Evolutionary conservation across 92 coral and sea anemone species (phyloP).

Genomic region (Palythoa grandiflora): DNA sequence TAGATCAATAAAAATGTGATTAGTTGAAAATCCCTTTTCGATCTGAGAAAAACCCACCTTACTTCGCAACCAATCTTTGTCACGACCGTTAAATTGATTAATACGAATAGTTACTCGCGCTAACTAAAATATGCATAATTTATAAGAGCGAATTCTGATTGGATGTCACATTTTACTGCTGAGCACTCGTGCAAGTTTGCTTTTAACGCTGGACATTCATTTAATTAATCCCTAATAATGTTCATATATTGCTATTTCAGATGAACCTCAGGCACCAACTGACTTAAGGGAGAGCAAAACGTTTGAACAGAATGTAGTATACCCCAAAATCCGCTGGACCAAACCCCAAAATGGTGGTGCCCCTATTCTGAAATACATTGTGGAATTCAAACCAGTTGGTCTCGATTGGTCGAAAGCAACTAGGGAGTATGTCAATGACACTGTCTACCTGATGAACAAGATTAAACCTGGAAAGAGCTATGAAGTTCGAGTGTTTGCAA

Average conservation of each 20-base stretch:
- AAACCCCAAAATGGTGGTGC: conserved; percentile 11
- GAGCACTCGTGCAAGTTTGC: too few relatives aligned
- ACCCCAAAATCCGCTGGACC: conserved; percentile 23
- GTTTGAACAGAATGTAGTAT: conserved; percentile 17
- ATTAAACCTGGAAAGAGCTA: conserved; percentile 33
- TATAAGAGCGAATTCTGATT: too few relatives aligned
- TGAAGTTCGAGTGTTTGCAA: conserved; percentile 35
- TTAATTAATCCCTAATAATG: not conserved
- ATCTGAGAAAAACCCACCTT: too few relatives aligned
- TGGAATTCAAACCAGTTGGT: conserved; percentile 33
- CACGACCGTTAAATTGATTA: too few relatives aligned
- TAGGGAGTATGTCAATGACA: conserved; percentile 2
- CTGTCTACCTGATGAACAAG: not conserved
- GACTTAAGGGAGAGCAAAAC: conserved; percentile 12
- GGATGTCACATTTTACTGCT: too few relatives aligned
- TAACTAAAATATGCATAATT: too few relatives aligned
- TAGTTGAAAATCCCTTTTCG: too few relatives aligned
- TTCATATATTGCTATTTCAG: not conserved
- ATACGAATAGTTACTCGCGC: too few relatives aligned
- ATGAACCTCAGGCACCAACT: conserved; percentile 17
- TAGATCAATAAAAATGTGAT: too few relatives aligned
- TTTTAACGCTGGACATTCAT: not conserved
- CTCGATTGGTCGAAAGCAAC: conserved; percentile 22
- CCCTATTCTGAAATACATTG: conserved; percentile 15
- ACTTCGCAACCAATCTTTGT: too few relatives aligned